Evolutionary conservation across 2,113 vertebrate genomes (phyloP), one percentile per base, ranked within the genome.

Genomic region (Nasalis larvatus): DNA sequence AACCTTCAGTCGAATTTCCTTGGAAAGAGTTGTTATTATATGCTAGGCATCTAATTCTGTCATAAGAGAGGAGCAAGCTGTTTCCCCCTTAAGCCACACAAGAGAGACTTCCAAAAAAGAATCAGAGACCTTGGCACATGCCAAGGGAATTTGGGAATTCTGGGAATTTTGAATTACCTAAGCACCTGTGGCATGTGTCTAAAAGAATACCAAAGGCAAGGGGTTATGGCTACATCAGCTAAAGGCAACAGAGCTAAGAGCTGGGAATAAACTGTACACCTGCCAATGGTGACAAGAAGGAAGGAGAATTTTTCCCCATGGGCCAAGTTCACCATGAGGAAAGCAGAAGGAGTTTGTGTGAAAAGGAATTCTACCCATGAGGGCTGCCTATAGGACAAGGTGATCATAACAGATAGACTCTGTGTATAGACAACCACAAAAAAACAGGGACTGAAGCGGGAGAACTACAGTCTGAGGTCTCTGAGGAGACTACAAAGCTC

Each of bases 131-230:
- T 89, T 66, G 37, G 18, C 45, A 73, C 83, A 1, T 35, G 32
- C 60, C 11, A 13, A 49, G 82, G 60, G 60, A 63, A 63, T 63
- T 30, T 63, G 60, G 60, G 60, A 63, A 63, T 30, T 63, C 83
- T 83, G 16, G 63, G 45, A 80, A 89, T 85, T 5, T 83, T 23
- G 68, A 96, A 88, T 87, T 80, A 92, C 6, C 54, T 37, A 74
- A 56, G 27, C 8, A 87, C 45, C 42, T 89, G 60, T 63, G n/a
- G 16, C 30, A 74, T n/a, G 25, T 54, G 11, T 40, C 76, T 84
- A 56, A 89, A 93, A 95, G 82, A 83, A 54, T 56, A 66, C 58
- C 47, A 93, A 87, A 93, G 49, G 27, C 58, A 87, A 87, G 45
- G 73, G 1, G 18, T 23, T 74, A 84, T 45, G 47, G 35, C 84